phyloP scores from a whole-genome alignment of 2,888 invertebrate genomes.

The Aricia artaxerxes region DNA sequence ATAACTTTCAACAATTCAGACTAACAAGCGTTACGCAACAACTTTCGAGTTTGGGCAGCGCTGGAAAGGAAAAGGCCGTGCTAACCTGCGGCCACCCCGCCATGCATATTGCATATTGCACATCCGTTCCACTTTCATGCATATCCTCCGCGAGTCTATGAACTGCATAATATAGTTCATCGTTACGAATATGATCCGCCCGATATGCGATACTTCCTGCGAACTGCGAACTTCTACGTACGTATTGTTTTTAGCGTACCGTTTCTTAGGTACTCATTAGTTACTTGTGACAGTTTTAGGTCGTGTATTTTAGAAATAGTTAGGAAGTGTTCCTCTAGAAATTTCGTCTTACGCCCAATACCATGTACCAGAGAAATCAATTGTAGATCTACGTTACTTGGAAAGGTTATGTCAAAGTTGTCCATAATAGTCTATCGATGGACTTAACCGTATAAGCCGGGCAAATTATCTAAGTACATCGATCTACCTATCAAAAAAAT shows the following conservation, averaged over 20 bases:
- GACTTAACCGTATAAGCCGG: neutral
- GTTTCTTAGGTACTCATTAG: constrained; percentile 13
- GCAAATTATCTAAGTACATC: too few relatives aligned
- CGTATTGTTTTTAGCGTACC: constrained; percentile 6
- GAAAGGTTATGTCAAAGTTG: too few relatives aligned
- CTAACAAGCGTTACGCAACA: constrained; percentile 3
- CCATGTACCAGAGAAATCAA: neutral
- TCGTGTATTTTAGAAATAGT: neutral
- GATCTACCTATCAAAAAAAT: too few relatives aligned
- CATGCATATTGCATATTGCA: constrained; percentile 52
- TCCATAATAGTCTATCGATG: neutral
- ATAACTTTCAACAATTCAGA: neutral
- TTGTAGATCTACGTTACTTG: neutral
- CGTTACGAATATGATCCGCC: constrained; percentile 16
- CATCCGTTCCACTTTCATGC: constrained; percentile 74
- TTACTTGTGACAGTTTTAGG: constrained; percentile 17
- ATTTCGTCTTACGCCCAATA: neutral
- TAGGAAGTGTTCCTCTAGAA: neutral
- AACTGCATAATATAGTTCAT: constrained; percentile 27
- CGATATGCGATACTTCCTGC: constrained; percentile 1
- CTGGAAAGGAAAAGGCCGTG: constrained; percentile 44
- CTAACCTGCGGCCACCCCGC: constrained; percentile 58
- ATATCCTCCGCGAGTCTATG: constrained; percentile 39
- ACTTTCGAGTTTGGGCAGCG: constrained; percentile 14
- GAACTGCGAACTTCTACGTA: neutral